Evolutionary conservation across 1,140 invertebrate genomes (phyloP), one percentile per base, ranked within the genome.

Genomic region (Drosophila kanapiae): DNA sequence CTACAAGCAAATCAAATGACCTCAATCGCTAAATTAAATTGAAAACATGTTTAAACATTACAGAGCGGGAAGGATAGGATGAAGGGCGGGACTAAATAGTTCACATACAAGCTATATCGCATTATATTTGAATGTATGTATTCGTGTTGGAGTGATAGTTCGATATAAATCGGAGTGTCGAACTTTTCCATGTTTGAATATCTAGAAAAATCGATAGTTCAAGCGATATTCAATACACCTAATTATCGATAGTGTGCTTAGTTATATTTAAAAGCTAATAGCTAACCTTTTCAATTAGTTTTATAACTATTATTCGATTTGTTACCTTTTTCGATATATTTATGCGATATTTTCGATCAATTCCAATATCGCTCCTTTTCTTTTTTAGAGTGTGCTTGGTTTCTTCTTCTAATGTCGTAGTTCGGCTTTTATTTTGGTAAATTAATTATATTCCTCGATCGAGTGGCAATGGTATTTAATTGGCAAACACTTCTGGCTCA

Each of bases 11-110:
- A 87, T 84, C 83, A 83, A 88, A 70, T 88, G 84, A 87, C 84
- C 83, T 87, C 85, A 87, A 87, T 87, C 83, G 83, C 68, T 69
- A 80, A 74, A 78, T 88, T 88, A 71, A 84, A 88, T 80, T 80
- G 84, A 84, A 87, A 82, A 62, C 59, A 78, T 54, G 69, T 49
- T 58, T 75, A 78, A 72, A 59, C 63, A 60, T 78, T 77, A 78
- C 63, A 62, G 43, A 70, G 27, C 35, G 7, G 16, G 0, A 1
- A 16, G 6, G 37, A 18, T 43, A 18, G 56, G 56, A 10, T 33
- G 29, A 60, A 57, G 61, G 60, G 47, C n/a, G 40, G 16, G 9
- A 33, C 9, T 33, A 51, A 35, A n/a, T 33, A 13, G 59, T 1
- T 53, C 8, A 16, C 1, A 14, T 33, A 2, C 11, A 23, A 23